Evolutionary conservation across 2,888 invertebrate species (phyloP), one percentile per base, ranked within the genome.

Genomic region (Rapana venosa): DNA sequence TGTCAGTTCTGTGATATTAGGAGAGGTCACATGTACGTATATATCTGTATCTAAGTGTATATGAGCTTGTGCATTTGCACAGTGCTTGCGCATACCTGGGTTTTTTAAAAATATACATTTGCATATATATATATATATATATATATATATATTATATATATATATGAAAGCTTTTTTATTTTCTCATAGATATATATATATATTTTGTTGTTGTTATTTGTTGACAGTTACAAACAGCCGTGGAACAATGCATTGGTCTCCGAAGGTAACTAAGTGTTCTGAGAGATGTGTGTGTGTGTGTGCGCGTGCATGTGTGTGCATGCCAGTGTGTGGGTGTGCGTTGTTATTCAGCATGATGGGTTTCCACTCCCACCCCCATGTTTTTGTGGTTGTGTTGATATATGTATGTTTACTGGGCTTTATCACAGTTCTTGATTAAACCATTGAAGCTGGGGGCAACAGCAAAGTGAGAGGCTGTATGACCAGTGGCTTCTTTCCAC

Each of bases 201-300:
- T 87, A 74, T 26, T 4, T 74, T 36, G 30, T 61, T 85, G 30
- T 58, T 58, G 58, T 83, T 89, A 36, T 90, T 92, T 86, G 47
- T 85, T 93, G 93, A 81, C 93, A 95, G 95, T 88, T 94, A 81
- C 91, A 91, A 79, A 91, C 88, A 32, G 93, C 93, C 61, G 90
- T 94, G 32, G 90, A 93, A 56, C 94, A 94, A 90, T 93, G 94
- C 83, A 93, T 94, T 26, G 92, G 92, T 30, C 90, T 95, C 35
- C 93, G 92, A 92, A 94, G 95, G 95, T 95, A 91, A 88, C 86
- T 22, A 35, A 79, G 5, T 35, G 56, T n/a, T 77, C 30, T n/a
- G 77, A 61, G 1, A 22, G 61, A 61, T 22, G 61, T 47, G 47
- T 47, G 47, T 47, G 47, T 47, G 47, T 47, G 47, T 47, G 47